These are phyloP conservation scores for Morus bassanus DNA, from an alignment of 2,797 vertebrate genomes.

Conservation along the genomic window DNA sequence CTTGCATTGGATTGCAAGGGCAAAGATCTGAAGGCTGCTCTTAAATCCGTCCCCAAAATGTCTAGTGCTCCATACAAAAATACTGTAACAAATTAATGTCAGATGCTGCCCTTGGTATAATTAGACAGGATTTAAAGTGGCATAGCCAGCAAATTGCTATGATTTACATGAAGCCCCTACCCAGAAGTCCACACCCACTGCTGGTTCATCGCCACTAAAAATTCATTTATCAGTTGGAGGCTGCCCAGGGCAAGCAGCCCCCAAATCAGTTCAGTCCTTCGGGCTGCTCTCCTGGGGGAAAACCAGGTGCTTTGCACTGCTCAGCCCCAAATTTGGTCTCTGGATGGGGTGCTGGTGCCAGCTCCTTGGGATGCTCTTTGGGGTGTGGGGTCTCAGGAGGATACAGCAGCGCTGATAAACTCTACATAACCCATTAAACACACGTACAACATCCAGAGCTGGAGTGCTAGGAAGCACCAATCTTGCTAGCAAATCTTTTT, in stretches of 20 bases:
- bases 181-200: not conserved
- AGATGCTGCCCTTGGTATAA: conserved; percentile 41
- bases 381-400: not conserved
- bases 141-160: conserved; percentile 24
- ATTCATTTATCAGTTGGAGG: not conserved
- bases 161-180: conserved; percentile 10
- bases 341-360: not conserved
- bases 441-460: not conserved
- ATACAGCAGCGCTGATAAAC: not conserved
- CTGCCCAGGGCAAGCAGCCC: not conserved
- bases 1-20: not conserved
- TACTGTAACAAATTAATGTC: conserved; percentile 31
- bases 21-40: conserved; percentile 24
- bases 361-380: not conserved
- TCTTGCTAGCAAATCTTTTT: not conserved
- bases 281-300: not conserved
- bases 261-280: accelerated
- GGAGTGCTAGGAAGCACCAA: not conserved
- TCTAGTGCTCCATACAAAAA: not conserved
- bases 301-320: accelerated
- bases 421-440: not conserved
- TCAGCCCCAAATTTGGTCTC: not conserved
- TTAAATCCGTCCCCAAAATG: conserved; percentile 41
- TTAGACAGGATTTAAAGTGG: conserved; percentile 31
- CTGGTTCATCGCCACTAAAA: not conserved